phyloP scores from a whole-genome alignment of 2,888 invertebrate species.

The Noctua comes region DNA sequence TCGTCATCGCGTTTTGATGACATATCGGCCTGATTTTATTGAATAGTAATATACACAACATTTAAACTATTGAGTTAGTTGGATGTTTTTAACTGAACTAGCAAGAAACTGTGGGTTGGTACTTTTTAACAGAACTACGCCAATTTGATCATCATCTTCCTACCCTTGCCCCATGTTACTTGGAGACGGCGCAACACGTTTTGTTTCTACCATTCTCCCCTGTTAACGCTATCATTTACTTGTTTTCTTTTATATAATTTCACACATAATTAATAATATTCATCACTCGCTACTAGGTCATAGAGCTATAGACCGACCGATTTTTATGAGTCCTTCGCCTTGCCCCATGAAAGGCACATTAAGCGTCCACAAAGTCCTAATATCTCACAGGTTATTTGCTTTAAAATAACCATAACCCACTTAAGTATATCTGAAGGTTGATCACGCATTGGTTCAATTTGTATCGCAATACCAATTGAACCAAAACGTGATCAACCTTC shows the following conservation, averaged over 20 bases:
- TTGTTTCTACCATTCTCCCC: not conserved
- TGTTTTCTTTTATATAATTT: not conserved
- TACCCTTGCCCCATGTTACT: not conserved
- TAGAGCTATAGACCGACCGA: no score
- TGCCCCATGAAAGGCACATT: no score
- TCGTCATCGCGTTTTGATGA: not conserved
- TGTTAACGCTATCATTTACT: not conserved
- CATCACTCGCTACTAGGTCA: not conserved
- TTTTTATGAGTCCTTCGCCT: no score
- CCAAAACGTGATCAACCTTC: no score
- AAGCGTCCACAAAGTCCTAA: no score
- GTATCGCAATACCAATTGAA: no score
- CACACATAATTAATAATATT: not conserved
- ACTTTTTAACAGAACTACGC: not conserved
- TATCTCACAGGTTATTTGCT: no score
- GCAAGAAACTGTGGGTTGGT: not conserved
- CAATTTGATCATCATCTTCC: not conserved
- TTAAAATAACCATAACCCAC: no score
- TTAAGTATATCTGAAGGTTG: no score
- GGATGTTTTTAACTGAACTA: not conserved
- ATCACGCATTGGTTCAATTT: no score
- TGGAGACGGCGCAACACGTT: not conserved
- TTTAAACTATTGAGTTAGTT: not conserved
- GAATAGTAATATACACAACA: no score
- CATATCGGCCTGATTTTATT: no score